Base-by-base conservation (phyloP, 2,888 invertebrate species). In the Rhagium mordax region DNA sequence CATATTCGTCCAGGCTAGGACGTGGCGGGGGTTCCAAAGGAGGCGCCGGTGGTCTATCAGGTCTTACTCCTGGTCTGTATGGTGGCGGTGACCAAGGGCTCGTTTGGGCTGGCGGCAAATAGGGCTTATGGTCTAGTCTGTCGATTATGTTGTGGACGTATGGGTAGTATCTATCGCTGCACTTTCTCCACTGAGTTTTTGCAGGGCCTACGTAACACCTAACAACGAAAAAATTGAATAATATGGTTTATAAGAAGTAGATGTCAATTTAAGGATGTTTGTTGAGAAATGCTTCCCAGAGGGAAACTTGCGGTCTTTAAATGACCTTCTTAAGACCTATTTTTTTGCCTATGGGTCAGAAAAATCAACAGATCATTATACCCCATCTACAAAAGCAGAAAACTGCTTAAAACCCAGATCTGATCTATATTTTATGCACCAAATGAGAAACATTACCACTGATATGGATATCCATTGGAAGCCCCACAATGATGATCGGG, bases 181-280 rank as follows among this genome's bases (percentile, higher is more conserved):
- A 96, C 6, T 95, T 95, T 7, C 96, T 90, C 96, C 96, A 96
- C 85, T 96, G 96, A 71, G 95, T 94, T 8, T 90, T 89, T 2
- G 90, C 90, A 2, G 92, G 91, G 13, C 96, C 96, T 5, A 96
- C 96, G 86, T 95, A 95, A 83, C 96, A 96, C 95, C 95, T 95
- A 51, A 70, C 65, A 53, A 41, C 10, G 0, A 41, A 41, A 41
- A 41, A 41, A n/a, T n/a, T n/a, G 4, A 41, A 0, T 41, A n/a
- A 41, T n/a, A n/a, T n/a, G n/a, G n/a, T n/a, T n/a, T n/a, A n/a
- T n/a, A n/a, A n/a, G n/a, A n/a, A n/a, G n/a, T n/a, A 41, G n/a
- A 15, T n/a, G 41, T 41, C 13, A 41, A 41, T 13, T n/a, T 41
- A 13, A 29, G 8, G 29, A 29, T n/a, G n/a, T n/a, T n/a, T n/a